Evolutionary conservation across 2,888 invertebrate species (phyloP).

Genomic region (Bimastos eiseni): DNA sequence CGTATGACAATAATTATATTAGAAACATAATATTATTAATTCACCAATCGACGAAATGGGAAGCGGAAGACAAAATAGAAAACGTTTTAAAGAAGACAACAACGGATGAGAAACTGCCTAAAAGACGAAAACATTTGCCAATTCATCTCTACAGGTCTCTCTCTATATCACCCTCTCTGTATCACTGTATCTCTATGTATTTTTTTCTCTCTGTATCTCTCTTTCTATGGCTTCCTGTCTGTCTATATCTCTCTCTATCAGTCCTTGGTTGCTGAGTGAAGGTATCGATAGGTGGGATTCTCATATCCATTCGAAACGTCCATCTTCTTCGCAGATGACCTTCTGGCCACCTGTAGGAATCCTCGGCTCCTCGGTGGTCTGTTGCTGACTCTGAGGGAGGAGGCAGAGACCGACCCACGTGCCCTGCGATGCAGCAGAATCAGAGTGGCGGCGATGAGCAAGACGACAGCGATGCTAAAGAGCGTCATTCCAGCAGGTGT

Average conservation of each 20-base stretch:
- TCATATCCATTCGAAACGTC: slow-evolving; percentile 19
- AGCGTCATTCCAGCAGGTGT: slow-evolving; percentile 17
- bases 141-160: too few species aligned
- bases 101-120: neutral
- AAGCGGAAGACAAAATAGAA: neutral
- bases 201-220: neutral
- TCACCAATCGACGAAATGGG: neutral
- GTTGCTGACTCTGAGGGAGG: neutral
- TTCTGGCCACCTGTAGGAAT: slow-evolving; percentile 3
- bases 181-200: neutral
- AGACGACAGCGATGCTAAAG: slow-evolving; percentile 1
- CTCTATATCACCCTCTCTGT: neutral
- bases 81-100: neutral
- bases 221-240: neutral
- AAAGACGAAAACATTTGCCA: neutral
- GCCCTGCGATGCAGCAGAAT: neutral
- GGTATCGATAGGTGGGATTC: slow-evolving; percentile 23
- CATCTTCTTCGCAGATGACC: neutral
- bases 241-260: neutral
- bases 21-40: too few species aligned
- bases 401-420: neutral
- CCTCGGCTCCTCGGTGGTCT: neutral
- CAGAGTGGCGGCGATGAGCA: slow-evolving; percentile 16
- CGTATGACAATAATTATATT: neutral
- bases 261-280: neutral